These are phyloP conservation scores for Elgaria multicarinata DNA, from an alignment of 2,113 vertebrate genomes.

Conservation along the genomic window DNA sequence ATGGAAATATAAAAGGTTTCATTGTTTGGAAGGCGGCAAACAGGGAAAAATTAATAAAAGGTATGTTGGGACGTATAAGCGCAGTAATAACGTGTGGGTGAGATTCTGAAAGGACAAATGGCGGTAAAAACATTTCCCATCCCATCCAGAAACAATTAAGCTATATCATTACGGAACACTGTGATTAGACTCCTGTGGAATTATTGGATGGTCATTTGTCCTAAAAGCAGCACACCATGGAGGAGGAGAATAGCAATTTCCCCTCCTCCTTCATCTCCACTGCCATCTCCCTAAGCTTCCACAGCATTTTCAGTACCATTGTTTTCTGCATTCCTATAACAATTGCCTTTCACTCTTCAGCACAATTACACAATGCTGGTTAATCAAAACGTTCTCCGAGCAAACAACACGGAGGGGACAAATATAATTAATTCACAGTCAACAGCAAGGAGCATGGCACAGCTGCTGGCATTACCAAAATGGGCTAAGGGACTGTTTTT, in stretches of 20 bases:
- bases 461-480: not conserved
- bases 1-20: not conserved
- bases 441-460: not conserved
- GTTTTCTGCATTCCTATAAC: accelerated
- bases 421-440: slow-evolving; percentile 23
- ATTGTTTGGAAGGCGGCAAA: slow-evolving; percentile 44
- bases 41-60: slow-evolving; percentile 31
- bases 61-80: slow-evolving; percentile 28
- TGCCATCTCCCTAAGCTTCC: not conserved
- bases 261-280: not conserved
- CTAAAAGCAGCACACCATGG: not conserved
- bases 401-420: slow-evolving; percentile 8
- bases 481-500: not conserved
- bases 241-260: not conserved
- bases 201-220: slow-evolving; percentile 6
- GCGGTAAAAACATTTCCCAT: slow-evolving; percentile 53
- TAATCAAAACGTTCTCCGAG: not conserved
- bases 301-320: not conserved
- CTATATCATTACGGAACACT: slow-evolving; percentile 48
- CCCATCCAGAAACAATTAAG: slow-evolving; percentile 43
- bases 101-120: slow-evolving; percentile 60
- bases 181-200: not conserved
- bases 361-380: not conserved
- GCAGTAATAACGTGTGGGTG: slow-evolving; percentile 41
- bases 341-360: not conserved